phyloP scores from a whole-genome alignment of 2,797 vertebrate species.

The Pseudomugil tenellus region DNA sequence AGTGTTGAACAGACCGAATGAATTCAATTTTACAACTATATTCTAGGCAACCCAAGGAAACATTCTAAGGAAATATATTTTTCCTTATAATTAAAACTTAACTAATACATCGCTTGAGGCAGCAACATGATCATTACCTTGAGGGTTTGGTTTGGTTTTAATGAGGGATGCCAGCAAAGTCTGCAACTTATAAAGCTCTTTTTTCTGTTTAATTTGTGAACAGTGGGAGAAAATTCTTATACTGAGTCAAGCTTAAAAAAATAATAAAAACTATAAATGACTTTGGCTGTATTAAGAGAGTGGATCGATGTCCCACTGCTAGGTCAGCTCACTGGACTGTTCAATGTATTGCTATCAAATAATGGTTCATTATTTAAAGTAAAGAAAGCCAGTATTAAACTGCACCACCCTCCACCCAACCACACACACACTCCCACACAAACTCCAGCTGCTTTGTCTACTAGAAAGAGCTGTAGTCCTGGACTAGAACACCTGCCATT shows the following conservation, averaged over 20 bases:
- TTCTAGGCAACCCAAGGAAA: background rate
- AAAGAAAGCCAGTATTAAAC: too few relatives aligned
- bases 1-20: constrained; percentile 1
- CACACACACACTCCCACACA: constrained; percentile 3
- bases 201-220: constrained; percentile 1
- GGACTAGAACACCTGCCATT: constrained; percentile 77
- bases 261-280: background rate
- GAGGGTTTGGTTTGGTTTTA: constrained; percentile 30
- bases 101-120: constrained; percentile 10
- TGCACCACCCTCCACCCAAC: background rate
- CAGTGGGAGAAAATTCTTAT: background rate
- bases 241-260: background rate
- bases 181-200: background rate
- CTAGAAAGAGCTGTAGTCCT: constrained; percentile 45
- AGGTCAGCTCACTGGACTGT: background rate
- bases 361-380: background rate
- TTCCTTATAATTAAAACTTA: constrained; percentile 9
- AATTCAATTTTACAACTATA: constrained; percentile 4
- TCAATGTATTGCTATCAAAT: background rate
- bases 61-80: too few relatives aligned
- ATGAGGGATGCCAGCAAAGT: constrained; percentile 12
- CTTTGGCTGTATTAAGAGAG: background rate
- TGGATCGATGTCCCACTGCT: background rate
- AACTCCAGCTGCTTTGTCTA: too few relatives aligned
- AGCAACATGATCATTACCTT: constrained; percentile 35